Conservation (phyloP, 2,113 vertebrate species). For the Arvicanthis niloticus region DNA sequence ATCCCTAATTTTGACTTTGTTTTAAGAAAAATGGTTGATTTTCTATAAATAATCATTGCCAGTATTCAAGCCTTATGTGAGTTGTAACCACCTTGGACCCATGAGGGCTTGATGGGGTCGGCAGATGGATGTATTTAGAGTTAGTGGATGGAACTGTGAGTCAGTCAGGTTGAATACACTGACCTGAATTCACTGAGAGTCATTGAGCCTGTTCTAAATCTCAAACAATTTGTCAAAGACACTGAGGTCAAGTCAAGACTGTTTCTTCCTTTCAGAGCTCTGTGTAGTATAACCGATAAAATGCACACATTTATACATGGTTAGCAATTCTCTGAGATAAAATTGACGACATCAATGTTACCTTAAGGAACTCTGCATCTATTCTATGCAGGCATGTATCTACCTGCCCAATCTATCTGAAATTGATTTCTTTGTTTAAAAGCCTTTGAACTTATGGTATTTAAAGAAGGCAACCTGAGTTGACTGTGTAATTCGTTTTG, state of each 20-base stretch:
- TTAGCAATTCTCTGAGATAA: background rate
- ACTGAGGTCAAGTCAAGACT: background rate
- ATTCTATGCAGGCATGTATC: too few relatives aligned
- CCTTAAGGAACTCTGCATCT: background rate
- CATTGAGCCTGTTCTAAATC: background rate
- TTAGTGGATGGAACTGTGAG: background rate
- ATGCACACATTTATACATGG: background rate
- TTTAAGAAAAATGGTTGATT: background rate
- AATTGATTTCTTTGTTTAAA: background rate
- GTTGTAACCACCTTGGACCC: background rate
- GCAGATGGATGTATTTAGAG: background rate
- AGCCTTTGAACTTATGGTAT: background rate
- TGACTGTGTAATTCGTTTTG: background rate
- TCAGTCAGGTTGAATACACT: background rate
- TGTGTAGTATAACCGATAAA: background rate
- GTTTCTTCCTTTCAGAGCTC: background rate
- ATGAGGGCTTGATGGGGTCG: background rate
- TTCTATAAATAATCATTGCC: background rate
- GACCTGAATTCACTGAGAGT: slow-evolving; percentile 16
- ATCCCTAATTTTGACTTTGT: background rate
- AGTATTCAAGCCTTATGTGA: background rate
- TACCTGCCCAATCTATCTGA: too few relatives aligned
- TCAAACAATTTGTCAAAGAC: background rate
- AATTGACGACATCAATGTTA: background rate
- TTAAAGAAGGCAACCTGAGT: background rate